Base-by-base conservation (phyloP, 2,797 vertebrate species). In the Ciconia nigra region DNA sequence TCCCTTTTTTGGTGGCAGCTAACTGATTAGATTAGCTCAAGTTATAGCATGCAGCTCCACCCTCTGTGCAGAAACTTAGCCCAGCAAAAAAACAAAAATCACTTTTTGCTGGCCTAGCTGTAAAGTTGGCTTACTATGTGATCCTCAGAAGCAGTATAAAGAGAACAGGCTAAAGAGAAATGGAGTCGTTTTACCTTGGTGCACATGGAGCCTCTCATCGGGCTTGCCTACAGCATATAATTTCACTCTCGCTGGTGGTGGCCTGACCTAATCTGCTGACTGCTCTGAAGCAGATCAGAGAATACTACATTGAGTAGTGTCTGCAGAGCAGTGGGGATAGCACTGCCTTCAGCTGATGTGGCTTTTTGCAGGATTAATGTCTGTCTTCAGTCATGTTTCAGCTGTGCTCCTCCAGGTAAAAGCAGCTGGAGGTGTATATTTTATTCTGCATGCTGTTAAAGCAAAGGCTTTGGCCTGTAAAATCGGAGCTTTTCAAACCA, bases 61-160 rank as follows among this genome's bases (percentile, higher is more conserved):
- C 31, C 31, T 74, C 51, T n/a, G 15, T 31, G 52, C 62, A 59
- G 42, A 69, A 69, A 26, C 18, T 46, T n/a, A 41, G 39, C 31
- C 26, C 8, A 20, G 66, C 1, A 22, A 29, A 29, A 6, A 52
- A 15, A 5, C 9, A 11, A 44, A 69, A 44, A 54, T 35, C 12
- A 7, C 24, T n/a, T 67, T 80, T 69, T 62, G 10, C n/a, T 46
- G 28, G 17, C 42, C 51, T 44, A 29, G 24, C 54, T 44, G 15
- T 37, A 3, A 44, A n/a, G 35, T 9, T 78, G 58, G 15, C 6
- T 35, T 41, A 5, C 19, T 21, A 0, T 13, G 1, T 29, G 54
- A 20, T 26, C 42, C 28, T 80, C 42, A 31, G 37, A 37, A 47
- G 44, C 28, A 25, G 22, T 11, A 18, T 41, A 25, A 51, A 20